phyloP scores from a whole-genome alignment of 2,113 vertebrate species.

The Acrocephalus kingi region DNA sequence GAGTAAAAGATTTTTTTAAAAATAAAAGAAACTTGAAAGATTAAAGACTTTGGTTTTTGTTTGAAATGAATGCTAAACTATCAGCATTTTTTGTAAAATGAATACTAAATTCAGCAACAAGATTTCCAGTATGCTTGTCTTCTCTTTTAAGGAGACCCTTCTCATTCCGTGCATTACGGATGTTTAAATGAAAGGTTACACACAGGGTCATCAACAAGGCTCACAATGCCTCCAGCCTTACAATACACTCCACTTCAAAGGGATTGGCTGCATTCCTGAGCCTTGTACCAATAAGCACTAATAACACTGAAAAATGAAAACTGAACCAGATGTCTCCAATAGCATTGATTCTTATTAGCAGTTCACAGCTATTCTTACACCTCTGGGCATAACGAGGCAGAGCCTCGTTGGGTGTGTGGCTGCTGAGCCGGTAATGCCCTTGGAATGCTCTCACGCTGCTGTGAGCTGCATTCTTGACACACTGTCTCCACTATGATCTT shows the following conservation, averaged over 20 bases:
- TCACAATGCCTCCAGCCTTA: slow-evolving; percentile 78
- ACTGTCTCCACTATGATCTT: slow-evolving; percentile 55
- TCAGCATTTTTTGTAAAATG: neutral
- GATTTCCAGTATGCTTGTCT: neutral
- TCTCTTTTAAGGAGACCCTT: neutral
- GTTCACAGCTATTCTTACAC: slow-evolving; percentile 77
- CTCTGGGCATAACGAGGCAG: slow-evolving; percentile 72
- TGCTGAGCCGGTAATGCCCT: slow-evolving; percentile 26
- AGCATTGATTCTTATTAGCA: slow-evolving; percentile 78
- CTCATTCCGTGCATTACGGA: slow-evolving; percentile 32
- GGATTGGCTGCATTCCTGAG: slow-evolving; percentile 79
- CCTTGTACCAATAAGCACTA: slow-evolving; percentile 87
- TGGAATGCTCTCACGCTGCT: slow-evolving; percentile 61
- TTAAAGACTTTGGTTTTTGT: neutral
- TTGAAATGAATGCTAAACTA: neutral
- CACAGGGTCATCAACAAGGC: slow-evolving; percentile 78
- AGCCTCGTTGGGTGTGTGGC: slow-evolving; percentile 70
- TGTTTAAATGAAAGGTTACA: slow-evolving; percentile 78
- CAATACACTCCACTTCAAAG: slow-evolving; percentile 82
- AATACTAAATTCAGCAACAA: neutral
- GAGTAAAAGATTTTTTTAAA: neutral
- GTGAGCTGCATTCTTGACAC: slow-evolving; percentile 62
- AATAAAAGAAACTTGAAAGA: neutral
- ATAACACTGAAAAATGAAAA: slow-evolving; percentile 87
- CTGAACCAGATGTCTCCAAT: slow-evolving; percentile 86